A percentile compares a stretch with the other conserved stretches of the same genome.
Evolutionary conservation across 2,113 vertebrate species (phyloP).

Genomic region (Urocynchramus pylzowi): DNA sequence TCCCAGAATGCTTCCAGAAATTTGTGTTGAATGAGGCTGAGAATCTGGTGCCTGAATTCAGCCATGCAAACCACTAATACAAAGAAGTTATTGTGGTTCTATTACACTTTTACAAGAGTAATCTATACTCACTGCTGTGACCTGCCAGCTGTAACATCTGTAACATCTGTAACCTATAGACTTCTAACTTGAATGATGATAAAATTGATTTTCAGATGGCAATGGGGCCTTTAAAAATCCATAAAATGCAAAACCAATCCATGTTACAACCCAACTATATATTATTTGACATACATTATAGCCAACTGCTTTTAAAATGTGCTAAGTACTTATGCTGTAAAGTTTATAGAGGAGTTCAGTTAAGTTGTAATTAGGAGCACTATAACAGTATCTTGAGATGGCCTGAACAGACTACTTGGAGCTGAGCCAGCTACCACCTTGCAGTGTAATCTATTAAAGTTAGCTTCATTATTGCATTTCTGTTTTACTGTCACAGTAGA

Average conservation of each 20-base stretch:
- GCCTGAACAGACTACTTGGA: background rate
- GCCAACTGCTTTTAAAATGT: slow-evolving; percentile 11
- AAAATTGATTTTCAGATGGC: background rate
- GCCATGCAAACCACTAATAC: background rate
- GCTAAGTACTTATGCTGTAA: background rate
- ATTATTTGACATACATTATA: background rate
- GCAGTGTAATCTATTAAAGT: background rate
- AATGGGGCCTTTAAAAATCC: background rate
- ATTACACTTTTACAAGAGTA: background rate
- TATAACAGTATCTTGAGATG: background rate
- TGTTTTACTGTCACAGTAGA: background rate
- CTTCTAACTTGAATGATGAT: background rate
- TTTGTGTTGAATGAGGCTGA: background rate
- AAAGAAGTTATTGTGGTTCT: background rate
- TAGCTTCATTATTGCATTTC: slow-evolving; percentile 15
- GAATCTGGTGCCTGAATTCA: background rate
- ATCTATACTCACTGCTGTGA: background rate
- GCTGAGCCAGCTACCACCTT: background rate
- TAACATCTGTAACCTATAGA: background rate
- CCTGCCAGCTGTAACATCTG: background rate
- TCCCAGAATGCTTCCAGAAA: background rate
- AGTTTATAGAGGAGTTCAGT: slow-evolving; percentile 35
- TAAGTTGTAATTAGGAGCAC: slow-evolving; percentile 27
- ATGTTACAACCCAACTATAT: background rate
- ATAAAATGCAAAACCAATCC: background rate